Conservation (phyloP, 2,113 vertebrate genomes). For the Anoura caudifer region DNA sequence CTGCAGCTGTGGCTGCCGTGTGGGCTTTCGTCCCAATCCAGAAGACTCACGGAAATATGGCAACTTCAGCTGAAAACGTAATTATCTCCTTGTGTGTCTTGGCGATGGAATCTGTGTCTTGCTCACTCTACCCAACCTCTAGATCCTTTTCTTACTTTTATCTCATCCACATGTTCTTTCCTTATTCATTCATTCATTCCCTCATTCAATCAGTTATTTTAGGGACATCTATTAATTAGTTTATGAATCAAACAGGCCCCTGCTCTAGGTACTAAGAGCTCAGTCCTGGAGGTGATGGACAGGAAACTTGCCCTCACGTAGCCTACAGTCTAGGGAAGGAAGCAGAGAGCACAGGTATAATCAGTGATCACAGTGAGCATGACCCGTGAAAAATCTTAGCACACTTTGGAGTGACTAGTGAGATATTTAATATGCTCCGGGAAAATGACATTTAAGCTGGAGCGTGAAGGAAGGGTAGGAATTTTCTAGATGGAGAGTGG, state of each 20-base stretch:
- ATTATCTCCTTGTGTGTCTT: neutral
- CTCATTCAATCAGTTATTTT: neutral
- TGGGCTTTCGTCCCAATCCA: neutral
- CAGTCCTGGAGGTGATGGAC: neutral
- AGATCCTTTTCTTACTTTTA: neutral
- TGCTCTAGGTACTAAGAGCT: neutral
- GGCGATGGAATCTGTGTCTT: neutral
- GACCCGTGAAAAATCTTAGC: neutral
- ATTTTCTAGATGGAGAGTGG: neutral
- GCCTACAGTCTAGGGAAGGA: neutral
- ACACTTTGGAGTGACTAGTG: neutral
- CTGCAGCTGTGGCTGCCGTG: neutral
- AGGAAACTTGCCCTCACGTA: neutral
- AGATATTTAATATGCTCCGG: neutral
- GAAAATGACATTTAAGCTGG: neutral
- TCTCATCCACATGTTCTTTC: neutral
- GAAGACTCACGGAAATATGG: neutral
- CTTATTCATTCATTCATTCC: neutral
- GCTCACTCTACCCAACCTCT: neutral
- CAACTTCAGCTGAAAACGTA: constrained; percentile 63
- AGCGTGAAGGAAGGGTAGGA: neutral
- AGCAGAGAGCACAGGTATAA: no score
- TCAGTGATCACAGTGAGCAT: neutral
- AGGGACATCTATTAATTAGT: neutral
- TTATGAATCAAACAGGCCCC: neutral